Evolutionary conservation across 2,888 invertebrate species (phyloP), one percentile per base, ranked within the genome.

Genomic region (Ophonus ardosiacus): DNA sequence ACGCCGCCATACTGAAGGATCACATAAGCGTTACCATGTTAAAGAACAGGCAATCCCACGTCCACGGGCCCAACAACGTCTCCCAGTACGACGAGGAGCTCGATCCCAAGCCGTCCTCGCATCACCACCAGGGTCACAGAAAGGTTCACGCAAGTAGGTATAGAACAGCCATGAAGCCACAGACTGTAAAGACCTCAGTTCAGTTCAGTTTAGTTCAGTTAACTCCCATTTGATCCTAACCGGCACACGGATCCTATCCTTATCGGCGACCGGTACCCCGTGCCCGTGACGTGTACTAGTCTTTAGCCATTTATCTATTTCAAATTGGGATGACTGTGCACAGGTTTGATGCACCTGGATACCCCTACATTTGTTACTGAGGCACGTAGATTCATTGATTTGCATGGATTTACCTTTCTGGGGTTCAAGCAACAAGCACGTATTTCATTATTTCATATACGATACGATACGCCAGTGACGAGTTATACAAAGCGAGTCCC

Each of bases 1-100:
- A 92, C 87, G 91, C 91, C 85, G 90, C 92, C 89, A 85, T 85
- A 80, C 85, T 85, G 68, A 92, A 91, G 90, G 90, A 91, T 89
- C 90, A 90, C 89, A 90, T 91, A 89, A 90, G 89, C 88, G 90
- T 90, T 88, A 88, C 87, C 88, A 91, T 91, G 86, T 89, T 91
- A 89, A 91, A 90, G 90, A 91, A 90, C 90, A 90, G 80, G 85
- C 68, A 78, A 85, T 84, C 86, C 81, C 86, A 87, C 87, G 86
- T 87, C 88, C 87, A 89, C 88, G 85, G 79, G 80, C 71, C 80
- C 87, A 86, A 88, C 88, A 89, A 88, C 89, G 88, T 88, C 87
- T 90, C 90, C 87, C 86, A 86, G 83, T 90, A 90, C 84, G 91
- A 91, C 86, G 91, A 89, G 86, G 89, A 91, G 74, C 86, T 88